Base-by-base conservation (phyloP, 2,888 invertebrate genomes). In the Cephonodes hylas region DNA sequence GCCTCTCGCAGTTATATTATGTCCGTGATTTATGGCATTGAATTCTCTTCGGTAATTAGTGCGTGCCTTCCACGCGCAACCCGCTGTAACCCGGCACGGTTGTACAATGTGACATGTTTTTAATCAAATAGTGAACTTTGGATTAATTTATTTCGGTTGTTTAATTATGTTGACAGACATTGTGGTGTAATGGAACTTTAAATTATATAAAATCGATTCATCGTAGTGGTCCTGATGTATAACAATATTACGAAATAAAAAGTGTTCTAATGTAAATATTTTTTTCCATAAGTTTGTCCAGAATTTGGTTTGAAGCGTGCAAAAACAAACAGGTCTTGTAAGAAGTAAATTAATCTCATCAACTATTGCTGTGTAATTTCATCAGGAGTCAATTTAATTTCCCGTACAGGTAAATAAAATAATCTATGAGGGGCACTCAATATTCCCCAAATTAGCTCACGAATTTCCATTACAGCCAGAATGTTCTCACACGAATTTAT, bases 21-120 rank as follows among this genome's bases (percentile, higher is more conserved):
- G 85, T 79, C 89, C 78, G 85, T 91, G 92, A 92, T 92, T 92
- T 91, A 92, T 92, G 83, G 91, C 90, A 92, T 91, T 79, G 91
- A 86, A 92, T 92, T 90, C 91, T 86, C 86, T 80, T 81, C 91
- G 88, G 89, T 83, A 91, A 91, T 91, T 91, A 91, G 89, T 91
- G 91, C 90, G 90, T 88, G 88, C 91, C 88, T 83, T 75, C 79
- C 80, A 73, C 76, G 73, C 72, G 74, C 76, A 69, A 67, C 69
- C 72, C 70, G 63, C 44, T 42, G 56, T 58, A 62, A 53, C 46
- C 8, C 46, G 66, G 72, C 62, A 65, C 70, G 72, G 67, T 69
- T 67, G 61, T 67, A 70, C 71, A 60, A 70, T 63, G 5, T 25
- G 31, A 31, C 25, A 53, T 53, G 53, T n/a, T 42, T 60, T 60